Evolutionary conservation across 2,888 invertebrate species (phyloP).

Genomic region (Chaitophorus viminalis): DNA sequence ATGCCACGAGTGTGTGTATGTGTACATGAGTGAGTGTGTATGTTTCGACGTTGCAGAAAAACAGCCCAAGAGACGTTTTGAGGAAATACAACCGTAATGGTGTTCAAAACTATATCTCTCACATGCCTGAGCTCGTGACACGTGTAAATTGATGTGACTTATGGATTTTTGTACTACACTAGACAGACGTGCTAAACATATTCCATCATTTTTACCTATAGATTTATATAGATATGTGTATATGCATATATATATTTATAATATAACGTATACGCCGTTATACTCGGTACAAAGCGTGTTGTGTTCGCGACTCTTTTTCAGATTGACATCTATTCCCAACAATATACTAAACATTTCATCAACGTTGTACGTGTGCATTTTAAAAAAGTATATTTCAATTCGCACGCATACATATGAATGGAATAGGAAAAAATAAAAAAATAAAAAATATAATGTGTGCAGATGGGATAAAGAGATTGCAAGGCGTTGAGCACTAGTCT

Average conservation of each 20-base stretch:
- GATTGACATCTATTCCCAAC: constrained; percentile 24
- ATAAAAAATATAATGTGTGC: too few relatives aligned
- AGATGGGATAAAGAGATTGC: not conserved
- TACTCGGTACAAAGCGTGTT: not conserved
- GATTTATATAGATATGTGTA: not conserved
- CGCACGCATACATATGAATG: not conserved
- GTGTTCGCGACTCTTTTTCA: not conserved
- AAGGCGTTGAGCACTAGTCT: not conserved
- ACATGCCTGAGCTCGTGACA: constrained; percentile 2
- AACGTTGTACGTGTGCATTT: not conserved
- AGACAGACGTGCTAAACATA: not conserved
- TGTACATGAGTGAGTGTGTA: not conserved
- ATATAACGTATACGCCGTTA: not conserved
- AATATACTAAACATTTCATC: not conserved
- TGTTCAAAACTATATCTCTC: constrained; percentile 5
- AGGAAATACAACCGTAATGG: not conserved
- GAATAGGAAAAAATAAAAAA: not conserved
- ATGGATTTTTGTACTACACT: constrained; percentile 13
- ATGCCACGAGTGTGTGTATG: too few relatives aligned
- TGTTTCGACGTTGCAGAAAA: not conserved
- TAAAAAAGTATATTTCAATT: not conserved
- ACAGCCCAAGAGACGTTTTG: not conserved
- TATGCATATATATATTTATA: not conserved
- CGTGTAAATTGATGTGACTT: constrained; percentile 39
- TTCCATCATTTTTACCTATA: constrained; percentile 19